Base-by-base conservation (phyloP, 2,888 invertebrate species). In the Ganaspis brasiliensis region DNA sequence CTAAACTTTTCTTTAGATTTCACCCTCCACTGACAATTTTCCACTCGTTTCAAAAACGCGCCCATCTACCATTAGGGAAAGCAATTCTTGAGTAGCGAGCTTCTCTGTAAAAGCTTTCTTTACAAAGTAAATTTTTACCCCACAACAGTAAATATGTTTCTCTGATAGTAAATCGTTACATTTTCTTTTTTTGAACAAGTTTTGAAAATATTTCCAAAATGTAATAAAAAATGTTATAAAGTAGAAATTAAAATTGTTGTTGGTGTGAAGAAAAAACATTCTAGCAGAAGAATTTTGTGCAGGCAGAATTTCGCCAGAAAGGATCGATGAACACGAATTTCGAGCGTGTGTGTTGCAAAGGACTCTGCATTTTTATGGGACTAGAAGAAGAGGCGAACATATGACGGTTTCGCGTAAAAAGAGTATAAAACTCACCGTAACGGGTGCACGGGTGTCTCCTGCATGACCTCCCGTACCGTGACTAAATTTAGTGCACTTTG, bases 401-500 rank as follows among this genome's bases (percentile, higher is more conserved):
- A 89, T 87, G 88, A 87, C 85, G 83, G 79, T 85, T 82, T 84
- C 82, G 79, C 81, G 83, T 82, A 85, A 86, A 88, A 89, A 89
- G 85, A 80, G 79, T 85, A 88, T 89, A 89, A 88, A 89, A 89
- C 84, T 79, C 83, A 81, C 83, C 80, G 83, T 85, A 78, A 84
- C 79, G 82, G 24, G 81, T 80, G 63, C 74, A 57, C 73, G 83
- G 87, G 83, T 87, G 85, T 87, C 85, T 84, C 82, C 81, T 81
- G 79, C 85, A 85, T 86, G 86, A 87, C 86, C 84, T 87, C 84
- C 84, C 83, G 63, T 75, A 79, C 84, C 86, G 81, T 86, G 88
- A 87, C 87, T 85, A 87, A 89, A 90, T 89, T 89, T 89, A 89
- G 87, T 88, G 86, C 84, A 86, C 85, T 86, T 81, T 71, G 74